These are phyloP conservation scores for Brotula barbata DNA, from an alignment of 2,797 vertebrate species.

Conservation along the genomic window DNA sequence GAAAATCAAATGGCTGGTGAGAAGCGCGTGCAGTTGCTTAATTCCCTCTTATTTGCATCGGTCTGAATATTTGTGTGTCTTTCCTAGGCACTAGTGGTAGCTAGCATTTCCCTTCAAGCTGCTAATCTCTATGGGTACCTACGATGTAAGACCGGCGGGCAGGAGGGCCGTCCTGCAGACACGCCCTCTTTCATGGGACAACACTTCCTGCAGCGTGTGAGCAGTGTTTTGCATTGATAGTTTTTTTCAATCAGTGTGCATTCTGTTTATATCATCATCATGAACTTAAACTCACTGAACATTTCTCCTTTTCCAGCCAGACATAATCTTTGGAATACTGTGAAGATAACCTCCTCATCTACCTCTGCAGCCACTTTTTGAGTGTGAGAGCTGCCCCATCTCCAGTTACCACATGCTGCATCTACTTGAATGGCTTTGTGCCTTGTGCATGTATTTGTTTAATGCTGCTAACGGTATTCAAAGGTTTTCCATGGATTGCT, in stretches of 20 bases:
- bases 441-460: slow-evolving; percentile 31
- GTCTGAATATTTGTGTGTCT: slow-evolving; percentile 12
- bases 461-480: slow-evolving; percentile 27
- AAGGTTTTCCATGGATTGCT: slow-evolving; percentile 14
- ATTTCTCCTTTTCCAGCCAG: slow-evolving; percentile 55
- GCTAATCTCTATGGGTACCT: slow-evolving; percentile 87
- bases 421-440: slow-evolving; percentile 40
- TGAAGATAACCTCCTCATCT: too few relatives aligned
- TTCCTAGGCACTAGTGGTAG: slow-evolving; percentile 81
- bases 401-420: slow-evolving; percentile 25
- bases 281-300: slow-evolving; percentile 1
- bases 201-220: slow-evolving; percentile 79
- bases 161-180: slow-evolving; percentile 67
- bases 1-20: slow-evolving; percentile 89
- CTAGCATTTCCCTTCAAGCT: slow-evolving; percentile 83
- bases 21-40: slow-evolving; percentile 28
- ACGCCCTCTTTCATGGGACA: slow-evolving; percentile 71
- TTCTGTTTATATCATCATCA: background rate
- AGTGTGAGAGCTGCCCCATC: slow-evolving; percentile 21
- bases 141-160: slow-evolving; percentile 82
- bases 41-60: background rate
- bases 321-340: slow-evolving; percentile 68
- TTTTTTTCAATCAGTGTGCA: background rate
- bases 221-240: slow-evolving; percentile 17
- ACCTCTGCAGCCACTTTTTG: too few relatives aligned